Evolutionary conservation across 2,888 invertebrate species (phyloP).

Genomic region (Eucriotettix oculatus): DNA sequence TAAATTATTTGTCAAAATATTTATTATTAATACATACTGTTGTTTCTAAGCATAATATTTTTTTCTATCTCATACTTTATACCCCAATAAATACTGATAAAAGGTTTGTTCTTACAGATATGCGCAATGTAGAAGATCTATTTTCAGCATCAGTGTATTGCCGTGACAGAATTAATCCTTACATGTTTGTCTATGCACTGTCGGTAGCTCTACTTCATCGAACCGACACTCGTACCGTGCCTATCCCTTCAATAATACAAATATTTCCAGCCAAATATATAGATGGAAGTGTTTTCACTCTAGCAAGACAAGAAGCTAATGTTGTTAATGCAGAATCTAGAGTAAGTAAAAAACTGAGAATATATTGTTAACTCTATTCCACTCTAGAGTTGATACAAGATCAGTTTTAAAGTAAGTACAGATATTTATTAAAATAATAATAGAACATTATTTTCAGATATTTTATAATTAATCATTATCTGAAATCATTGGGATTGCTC

Average conservation of each 20-base stretch:
- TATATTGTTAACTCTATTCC: too few relatives aligned
- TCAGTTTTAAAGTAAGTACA: too few relatives aligned
- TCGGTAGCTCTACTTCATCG: slow-evolving; percentile 62
- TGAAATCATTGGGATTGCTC: too few relatives aligned
- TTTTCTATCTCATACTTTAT: too few relatives aligned
- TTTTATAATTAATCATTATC: too few relatives aligned
- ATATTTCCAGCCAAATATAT: slow-evolving; percentile 70
- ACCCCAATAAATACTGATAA: too few relatives aligned
- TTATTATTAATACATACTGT: too few relatives aligned
- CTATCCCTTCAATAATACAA: slow-evolving; percentile 56
- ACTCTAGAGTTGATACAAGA: too few relatives aligned
- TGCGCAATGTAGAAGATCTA: slow-evolving; percentile 38
- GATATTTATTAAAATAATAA: too few relatives aligned
- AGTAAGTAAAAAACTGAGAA: slow-evolving; percentile 26
- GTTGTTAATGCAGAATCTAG: slow-evolving; percentile 44
- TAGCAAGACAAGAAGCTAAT: slow-evolving; percentile 50
- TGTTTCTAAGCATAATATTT: too few relatives aligned
- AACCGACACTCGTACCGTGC: slow-evolving; percentile 48
- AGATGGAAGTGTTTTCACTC: slow-evolving; percentile 51
- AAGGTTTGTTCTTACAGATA: background rate
- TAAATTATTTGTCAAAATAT: too few relatives aligned
- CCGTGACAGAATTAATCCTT: slow-evolving; percentile 59
- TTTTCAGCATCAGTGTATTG: slow-evolving; percentile 50
- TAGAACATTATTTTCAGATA: too few relatives aligned
- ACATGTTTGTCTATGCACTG: slow-evolving; percentile 62